phyloP scores from a whole-genome alignment of 2,797 vertebrate species.

The Balearica regulorum region DNA sequence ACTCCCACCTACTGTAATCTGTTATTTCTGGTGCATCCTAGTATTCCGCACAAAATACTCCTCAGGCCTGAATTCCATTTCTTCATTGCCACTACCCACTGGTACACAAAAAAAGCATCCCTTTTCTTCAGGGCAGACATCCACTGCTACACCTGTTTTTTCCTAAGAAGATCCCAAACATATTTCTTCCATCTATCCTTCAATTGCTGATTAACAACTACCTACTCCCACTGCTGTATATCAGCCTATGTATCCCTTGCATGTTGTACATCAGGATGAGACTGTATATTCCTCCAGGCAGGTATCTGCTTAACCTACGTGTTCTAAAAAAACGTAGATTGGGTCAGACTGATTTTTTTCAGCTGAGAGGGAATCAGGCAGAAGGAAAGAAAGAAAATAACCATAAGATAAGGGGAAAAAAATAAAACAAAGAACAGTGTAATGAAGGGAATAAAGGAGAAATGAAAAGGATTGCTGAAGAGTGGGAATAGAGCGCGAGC shows the following conservation, averaged over 20 bases:
- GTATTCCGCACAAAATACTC: background rate
- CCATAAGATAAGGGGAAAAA: background rate
- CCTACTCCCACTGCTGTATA: background rate
- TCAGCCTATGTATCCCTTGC: background rate
- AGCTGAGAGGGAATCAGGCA: background rate
- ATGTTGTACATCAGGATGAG: constrained; percentile 3
- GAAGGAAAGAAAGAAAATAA: background rate
- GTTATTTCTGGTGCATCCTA: constrained; percentile 4
- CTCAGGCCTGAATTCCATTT: background rate
- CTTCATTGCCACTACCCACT: constrained; percentile 9
- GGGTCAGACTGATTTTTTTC: constrained; percentile 7
- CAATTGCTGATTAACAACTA: constrained; percentile 20
- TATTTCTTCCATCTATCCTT: background rate
- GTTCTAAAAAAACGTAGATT: background rate
- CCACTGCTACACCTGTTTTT: background rate
- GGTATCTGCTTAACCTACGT: constrained; percentile 32
- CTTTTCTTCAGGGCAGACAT: background rate
- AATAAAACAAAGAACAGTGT: background rate
- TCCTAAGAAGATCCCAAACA: background rate
- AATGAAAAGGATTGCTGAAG: background rate
- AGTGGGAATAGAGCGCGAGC: background rate
- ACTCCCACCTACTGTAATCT: background rate
- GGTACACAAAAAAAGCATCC: background rate
- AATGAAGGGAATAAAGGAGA: background rate
- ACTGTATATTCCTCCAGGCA: constrained; percentile 28